Evolutionary conservation across 2,888 invertebrate species (phyloP), one percentile per base, ranked within the genome.

Genomic region (Trichopria drosophilae): DNA sequence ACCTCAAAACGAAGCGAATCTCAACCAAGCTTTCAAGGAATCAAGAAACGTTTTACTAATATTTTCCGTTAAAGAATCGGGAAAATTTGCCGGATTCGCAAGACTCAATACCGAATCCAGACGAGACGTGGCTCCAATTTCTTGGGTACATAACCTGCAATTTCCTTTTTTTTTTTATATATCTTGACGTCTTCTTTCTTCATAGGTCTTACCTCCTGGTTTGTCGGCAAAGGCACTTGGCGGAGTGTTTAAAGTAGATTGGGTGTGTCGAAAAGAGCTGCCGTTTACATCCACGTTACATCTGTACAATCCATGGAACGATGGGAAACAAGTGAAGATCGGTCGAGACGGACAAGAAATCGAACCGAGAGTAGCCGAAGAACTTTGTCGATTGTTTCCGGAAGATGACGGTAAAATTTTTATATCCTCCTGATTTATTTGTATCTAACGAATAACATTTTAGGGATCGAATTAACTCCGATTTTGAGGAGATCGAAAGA

Each of bases 341-440:
- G 98, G 96, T n/a, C 83, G 98, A 57, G 98, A 98, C 80, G 98
- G 98, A 0, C 90, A 97, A 82, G 97, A 97, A 82, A 93, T 98
- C 62, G 97, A 97, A 74, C 95, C 96, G 3, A 85, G 90, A 74
- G 92, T 94, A 45, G 98, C 94, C 13, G 93, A 93, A 75, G 93
- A 95, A 73, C 78, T 98, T 51, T 98, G 94, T 71, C 84, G 95
- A 53, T 78, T 97, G 36, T 98, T 98, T 76, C 90, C 94, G 3
- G 88, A 93, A 76, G 98, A 98, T 76, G 89, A 92, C 60, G 86
- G 87, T 59, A 65, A 41, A 22, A 46, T 39, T 39, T n/a, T 10
- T n/a, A 18, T 22, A 41, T 34, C 13, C 16, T 20, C 9, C 4
- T 28, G 34, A 13, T 34, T 10, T 20, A 9, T 42, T 12, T 29